Evolutionary conservation across 2,888 invertebrate species (phyloP), one percentile per base, ranked within the genome.

Genomic region (Pelosia muscerda): DNA sequence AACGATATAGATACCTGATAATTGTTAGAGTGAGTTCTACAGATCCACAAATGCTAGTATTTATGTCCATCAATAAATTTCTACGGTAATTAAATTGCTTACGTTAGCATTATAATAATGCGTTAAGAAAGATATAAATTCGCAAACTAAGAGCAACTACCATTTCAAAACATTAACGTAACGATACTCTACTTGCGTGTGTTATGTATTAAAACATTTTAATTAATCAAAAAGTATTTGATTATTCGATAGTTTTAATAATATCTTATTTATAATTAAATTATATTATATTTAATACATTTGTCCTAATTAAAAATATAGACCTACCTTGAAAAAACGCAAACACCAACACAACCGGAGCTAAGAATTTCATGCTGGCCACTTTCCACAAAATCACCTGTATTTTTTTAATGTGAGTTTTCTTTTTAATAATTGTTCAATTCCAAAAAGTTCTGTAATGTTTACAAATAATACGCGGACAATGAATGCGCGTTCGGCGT

Each of bases 291-390:
- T 11, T 55, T 55, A 19, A 4, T 25, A 62, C 13, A 28, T 26
- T 49, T 11, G 26, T 61, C n/a, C 2, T 5, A 28, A 49, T 59
- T 25, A 28, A 42, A 49, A 49, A 49, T 19, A n/a, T 65, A 55
- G 25, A 85, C 88, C 53, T 90, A 93, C 93, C 93, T 91, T 91
- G 91, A 77, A 89, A 85, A 81, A 92, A 75, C 72, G 86, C 86
- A 72, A 91, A 81, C 76, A 87, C 85, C 66, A 89, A 82, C 72
- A 88, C 69, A 57, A 77, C 60, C 31, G 78, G 68, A 65, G 81
- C 76, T 71, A 82, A 65, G 73, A 81, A 68, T 68, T 78, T 76
- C 85, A 85, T 84, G 77, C 15, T 76, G 71, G 63, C 72, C 74
- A 79, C 75, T 67, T 25, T 23, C 5, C 49, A 59, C 65, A 28